A percentile compares a stretch with the other conserved stretches of the same genome.
Evolutionary conservation across 2,797 vertebrate species (phyloP).

Genomic region (Sparus aurata): DNA sequence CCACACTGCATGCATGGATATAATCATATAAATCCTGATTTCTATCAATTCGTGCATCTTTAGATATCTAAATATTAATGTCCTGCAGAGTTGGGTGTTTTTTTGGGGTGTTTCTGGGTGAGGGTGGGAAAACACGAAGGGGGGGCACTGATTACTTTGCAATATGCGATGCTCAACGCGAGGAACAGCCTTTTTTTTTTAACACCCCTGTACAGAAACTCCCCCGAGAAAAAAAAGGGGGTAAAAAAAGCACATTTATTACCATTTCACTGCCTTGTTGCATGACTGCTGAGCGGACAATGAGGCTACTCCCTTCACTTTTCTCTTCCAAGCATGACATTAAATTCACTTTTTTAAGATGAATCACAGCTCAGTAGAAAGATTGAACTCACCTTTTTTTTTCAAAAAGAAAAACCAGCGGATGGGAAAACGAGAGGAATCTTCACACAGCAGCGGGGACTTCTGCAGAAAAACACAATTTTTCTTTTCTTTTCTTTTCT

Average conservation of each 20-base stretch:
- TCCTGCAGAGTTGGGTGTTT: not conserved
- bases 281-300: constrained; percentile 25
- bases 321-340: no score
- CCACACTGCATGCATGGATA: not conserved
- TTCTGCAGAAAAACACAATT: constrained; percentile 16
- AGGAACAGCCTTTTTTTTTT: not conserved
- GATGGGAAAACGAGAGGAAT: constrained; percentile 23
- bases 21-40: not conserved
- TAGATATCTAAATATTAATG: not conserved
- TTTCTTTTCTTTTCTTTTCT: no score
- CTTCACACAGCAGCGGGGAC: constrained; percentile 46
- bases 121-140: not conserved
- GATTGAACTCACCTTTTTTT: constrained; percentile 72
- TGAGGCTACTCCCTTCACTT: constrained; percentile 32
- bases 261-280: constrained; percentile 9
- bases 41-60: no score
- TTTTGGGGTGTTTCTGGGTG: not conserved
- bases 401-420: constrained; percentile 31
- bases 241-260: not conserved
- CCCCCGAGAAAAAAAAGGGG: not conserved
- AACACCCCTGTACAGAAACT: not conserved
- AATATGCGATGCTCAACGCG: constrained; percentile 5
- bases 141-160: constrained; percentile 33
- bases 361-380: not conserved
- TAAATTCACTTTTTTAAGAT: no score